Evolutionary conservation across 2,797 vertebrate species (phyloP).

Genomic region (Sus cebifrons): DNA sequence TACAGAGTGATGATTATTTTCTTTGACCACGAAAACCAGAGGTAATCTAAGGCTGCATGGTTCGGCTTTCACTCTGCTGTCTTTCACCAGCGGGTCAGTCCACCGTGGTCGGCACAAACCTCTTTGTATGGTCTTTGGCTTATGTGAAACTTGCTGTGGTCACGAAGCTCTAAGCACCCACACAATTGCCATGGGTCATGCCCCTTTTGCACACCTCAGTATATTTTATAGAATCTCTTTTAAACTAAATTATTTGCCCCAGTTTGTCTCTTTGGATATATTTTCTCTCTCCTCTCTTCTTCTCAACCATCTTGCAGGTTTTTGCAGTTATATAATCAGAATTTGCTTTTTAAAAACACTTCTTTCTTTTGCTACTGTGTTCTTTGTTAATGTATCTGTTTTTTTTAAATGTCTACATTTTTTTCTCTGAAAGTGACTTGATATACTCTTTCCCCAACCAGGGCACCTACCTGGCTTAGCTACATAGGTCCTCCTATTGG

Average conservation of each 20-base stretch:
- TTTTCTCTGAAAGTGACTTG: not conserved
- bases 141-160: not conserved
- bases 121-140: not conserved
- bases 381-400: not conserved
- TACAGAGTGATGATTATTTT: conserved; percentile 53
- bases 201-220: not conserved
- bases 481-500: not conserved
- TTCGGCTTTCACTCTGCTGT: not conserved
- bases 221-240: not conserved
- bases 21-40: conserved; percentile 59
- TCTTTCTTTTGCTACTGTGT: not conserved
- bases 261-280: not conserved
- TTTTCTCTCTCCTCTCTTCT: no score
- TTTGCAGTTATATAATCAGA: not conserved
- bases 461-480: not conserved
- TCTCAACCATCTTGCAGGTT: not conserved
- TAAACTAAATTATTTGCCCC: not conserved
- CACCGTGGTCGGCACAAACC: not conserved
- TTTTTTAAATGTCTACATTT: not conserved
- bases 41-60: not conserved
- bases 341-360: not conserved
- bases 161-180: not conserved
- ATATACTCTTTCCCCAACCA: not conserved
- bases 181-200: not conserved
- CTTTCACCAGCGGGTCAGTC: not conserved